phyloP scores from a whole-genome alignment of 1,140 invertebrate species.

The Rhynchophorus ferrugineus region DNA sequence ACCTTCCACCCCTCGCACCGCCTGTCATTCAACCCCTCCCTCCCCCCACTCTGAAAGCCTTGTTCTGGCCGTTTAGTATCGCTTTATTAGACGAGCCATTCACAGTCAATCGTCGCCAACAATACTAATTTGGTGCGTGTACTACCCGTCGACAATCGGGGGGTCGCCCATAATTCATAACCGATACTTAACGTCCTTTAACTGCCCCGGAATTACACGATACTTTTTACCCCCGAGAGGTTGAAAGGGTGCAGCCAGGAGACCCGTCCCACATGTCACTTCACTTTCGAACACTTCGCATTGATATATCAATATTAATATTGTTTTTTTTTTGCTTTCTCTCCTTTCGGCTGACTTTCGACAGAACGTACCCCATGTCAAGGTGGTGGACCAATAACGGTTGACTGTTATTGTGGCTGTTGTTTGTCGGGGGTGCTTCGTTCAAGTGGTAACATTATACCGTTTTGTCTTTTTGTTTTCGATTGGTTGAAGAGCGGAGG shows the following conservation, averaged over 20 bases:
- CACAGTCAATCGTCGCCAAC: constrained; percentile 27
- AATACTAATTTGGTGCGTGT: constrained; percentile 30
- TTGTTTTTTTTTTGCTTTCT: constrained; percentile 16
- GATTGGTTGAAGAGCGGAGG: too few species aligned
- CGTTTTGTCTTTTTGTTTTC: too few species aligned
- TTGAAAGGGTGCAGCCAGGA: constrained; percentile 17
- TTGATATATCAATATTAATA: constrained; percentile 33
- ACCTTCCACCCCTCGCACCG: not conserved
- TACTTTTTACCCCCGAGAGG: constrained; percentile 27
- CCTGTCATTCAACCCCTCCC: constrained; percentile 14
- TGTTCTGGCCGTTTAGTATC: constrained; percentile 27
- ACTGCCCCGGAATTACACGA: constrained; percentile 26
- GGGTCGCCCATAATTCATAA: constrained; percentile 32
- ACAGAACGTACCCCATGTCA: too few species aligned
- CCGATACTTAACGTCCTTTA: constrained; percentile 27
- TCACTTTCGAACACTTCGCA: constrained; percentile 16
- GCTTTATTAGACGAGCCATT: constrained; percentile 31
- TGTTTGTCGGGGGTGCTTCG: too few species aligned
- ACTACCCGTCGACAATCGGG: constrained; percentile 27
- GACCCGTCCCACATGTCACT: constrained; percentile 25
- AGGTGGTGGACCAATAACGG: too few species aligned
- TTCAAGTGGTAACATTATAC: too few species aligned
- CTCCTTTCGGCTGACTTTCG: constrained; percentile 21
- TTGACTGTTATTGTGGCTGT: too few species aligned
- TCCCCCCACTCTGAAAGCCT: too few species aligned